Conservation (phyloP, 2,113 vertebrate species). For the Beaufortia kweichowensis region DNA sequence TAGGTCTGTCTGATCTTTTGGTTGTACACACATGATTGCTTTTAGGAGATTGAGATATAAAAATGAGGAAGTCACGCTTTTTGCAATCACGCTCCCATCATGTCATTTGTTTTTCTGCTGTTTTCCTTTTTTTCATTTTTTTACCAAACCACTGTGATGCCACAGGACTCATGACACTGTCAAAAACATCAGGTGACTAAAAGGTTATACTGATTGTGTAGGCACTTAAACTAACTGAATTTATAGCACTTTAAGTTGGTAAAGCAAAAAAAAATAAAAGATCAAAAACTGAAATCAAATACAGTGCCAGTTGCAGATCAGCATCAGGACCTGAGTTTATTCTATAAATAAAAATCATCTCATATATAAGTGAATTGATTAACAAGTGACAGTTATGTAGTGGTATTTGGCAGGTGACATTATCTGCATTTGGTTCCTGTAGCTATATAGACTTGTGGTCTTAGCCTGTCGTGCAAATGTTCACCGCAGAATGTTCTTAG, state of each 20-base stretch:
- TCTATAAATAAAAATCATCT: background rate
- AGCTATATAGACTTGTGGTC: constrained; percentile 24
- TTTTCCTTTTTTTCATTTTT: constrained; percentile 6
- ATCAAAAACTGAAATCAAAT: background rate
- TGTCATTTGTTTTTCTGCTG: constrained; percentile 16
- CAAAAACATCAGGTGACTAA: constrained; percentile 43
- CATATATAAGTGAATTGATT: background rate
- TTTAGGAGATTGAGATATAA: background rate
- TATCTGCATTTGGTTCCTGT: background rate
- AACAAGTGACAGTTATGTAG: background rate
- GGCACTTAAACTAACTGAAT: background rate
- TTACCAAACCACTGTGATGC: constrained; percentile 6
- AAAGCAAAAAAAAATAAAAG: too few relatives aligned
- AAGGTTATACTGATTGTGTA: background rate
- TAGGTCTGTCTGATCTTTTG: background rate
- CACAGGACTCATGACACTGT: constrained; percentile 21
- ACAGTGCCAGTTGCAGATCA: background rate
- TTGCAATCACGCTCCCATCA: background rate
- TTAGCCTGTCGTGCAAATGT: constrained; percentile 42
- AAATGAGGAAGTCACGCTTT: constrained; percentile 40
- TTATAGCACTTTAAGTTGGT: too few relatives aligned
- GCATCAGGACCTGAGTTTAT: background rate
- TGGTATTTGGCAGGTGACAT: background rate
- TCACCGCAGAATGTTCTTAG: constrained; percentile 48
- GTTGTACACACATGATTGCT: background rate